These are phyloP conservation scores for Rhinolophus ferrumequinum DNA, from an alignment of 2,113 vertebrate species.

Conservation along the genomic window DNA sequence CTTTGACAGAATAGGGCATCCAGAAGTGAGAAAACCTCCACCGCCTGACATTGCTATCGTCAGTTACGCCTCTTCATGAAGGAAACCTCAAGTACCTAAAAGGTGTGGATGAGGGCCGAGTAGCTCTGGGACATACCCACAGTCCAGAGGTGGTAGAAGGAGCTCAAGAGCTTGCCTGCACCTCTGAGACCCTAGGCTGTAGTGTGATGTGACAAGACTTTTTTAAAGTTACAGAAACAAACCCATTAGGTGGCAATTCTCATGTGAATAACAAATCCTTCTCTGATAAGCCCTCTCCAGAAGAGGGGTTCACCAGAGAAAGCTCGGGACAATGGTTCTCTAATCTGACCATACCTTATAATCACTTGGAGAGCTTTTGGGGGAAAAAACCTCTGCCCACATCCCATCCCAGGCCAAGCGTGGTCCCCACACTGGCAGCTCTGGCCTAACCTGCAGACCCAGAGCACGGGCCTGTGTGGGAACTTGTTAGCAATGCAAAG, in stretches of 20 bases:
- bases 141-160: background rate
- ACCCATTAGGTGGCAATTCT: background rate
- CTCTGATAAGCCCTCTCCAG: background rate
- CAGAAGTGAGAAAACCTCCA: background rate
- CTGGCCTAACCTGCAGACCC: background rate
- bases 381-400: background rate
- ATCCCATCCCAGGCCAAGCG: background rate
- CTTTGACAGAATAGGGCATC: background rate
- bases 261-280: background rate
- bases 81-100: background rate
- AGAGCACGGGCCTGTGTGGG: fast-evolving
- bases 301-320: background rate
- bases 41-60: background rate
- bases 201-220: background rate
- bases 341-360: background rate
- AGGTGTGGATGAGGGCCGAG: background rate
- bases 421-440: background rate
- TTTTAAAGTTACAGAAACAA: background rate
- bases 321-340: background rate
- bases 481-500: background rate
- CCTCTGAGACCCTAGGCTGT: background rate
- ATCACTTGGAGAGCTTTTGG: background rate
- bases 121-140: background rate
- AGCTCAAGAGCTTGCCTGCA: background rate
- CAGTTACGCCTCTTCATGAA: background rate